phyloP scores from a whole-genome alignment of 2,113 vertebrate genomes.

The Erythrocercus mccallii region DNA sequence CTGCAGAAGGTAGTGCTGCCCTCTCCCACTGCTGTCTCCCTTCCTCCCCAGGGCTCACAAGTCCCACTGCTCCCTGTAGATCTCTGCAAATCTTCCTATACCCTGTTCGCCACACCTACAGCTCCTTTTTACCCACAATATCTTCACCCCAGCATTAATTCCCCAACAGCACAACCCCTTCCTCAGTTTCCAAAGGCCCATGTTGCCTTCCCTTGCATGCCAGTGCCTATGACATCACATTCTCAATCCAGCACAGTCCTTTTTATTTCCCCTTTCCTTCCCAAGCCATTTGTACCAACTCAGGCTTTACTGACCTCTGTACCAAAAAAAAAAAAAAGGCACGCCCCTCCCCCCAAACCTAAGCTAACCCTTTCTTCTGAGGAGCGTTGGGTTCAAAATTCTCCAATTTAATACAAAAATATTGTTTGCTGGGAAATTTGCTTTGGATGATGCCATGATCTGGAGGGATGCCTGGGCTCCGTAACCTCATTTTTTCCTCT shows the following conservation, averaged over 20 bases:
- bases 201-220: not conserved
- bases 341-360: too few relatives aligned
- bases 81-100: not conserved
- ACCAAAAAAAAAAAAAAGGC: not conserved
- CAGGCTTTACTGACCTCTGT: not conserved
- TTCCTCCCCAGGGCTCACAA: rapidly evolving
- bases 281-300: not conserved
- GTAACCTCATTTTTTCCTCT: not conserved
- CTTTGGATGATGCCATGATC: not conserved
- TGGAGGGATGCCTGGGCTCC: not conserved
- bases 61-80: not conserved
- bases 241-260: not conserved
- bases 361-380: not conserved
- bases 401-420: not conserved
- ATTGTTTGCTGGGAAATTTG: not conserved
- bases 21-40: not conserved
- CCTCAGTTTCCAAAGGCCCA: not conserved
- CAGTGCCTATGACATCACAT: not conserved
- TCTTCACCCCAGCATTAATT: not conserved
- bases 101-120: not conserved
- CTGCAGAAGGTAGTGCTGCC: rapidly evolving
- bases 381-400: not conserved
- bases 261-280: not conserved
- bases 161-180: not conserved
- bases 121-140: not conserved